Conservation (phyloP, 2,113 vertebrate species). For the Pseudolaguvia tuberculata region DNA sequence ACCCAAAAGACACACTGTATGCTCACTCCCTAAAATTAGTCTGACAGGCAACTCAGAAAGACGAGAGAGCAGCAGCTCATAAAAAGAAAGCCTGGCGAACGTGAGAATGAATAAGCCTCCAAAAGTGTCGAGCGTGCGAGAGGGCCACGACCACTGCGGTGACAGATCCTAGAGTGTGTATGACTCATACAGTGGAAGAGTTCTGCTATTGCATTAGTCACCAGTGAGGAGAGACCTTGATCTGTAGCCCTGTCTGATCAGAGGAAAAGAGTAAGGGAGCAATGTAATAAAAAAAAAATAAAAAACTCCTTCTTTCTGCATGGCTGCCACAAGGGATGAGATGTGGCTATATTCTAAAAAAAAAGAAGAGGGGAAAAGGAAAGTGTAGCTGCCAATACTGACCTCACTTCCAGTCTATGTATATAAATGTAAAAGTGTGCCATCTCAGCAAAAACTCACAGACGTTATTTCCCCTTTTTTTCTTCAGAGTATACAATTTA, state of each 20-base stretch:
- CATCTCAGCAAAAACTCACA: background rate
- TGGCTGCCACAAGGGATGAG: background rate
- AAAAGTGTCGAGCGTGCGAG: conserved; percentile 41
- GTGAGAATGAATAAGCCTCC: conserved; percentile 42
- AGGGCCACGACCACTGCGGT: conserved; percentile 15
- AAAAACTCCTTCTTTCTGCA: conserved; percentile 27
- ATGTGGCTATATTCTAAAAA: conserved; percentile 14
- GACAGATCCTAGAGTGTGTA: conserved; percentile 20
- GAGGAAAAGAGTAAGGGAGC: background rate
- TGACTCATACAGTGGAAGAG: conserved; percentile 45
- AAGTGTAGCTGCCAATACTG: conserved; percentile 13
- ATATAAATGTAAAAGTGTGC: background rate
- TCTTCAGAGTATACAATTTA: background rate
- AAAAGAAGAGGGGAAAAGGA: conserved; percentile 28
- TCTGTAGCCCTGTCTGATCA: conserved; percentile 36
- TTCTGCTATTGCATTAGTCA: conserved; percentile 46
- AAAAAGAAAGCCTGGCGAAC: conserved; percentile 44
- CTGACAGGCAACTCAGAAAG: conserved; percentile 36
- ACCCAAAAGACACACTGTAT: conserved; percentile 14
- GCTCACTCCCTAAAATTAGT: conserved; percentile 35
- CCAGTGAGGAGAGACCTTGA: conserved; percentile 37
- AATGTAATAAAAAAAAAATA: conserved; percentile 9
- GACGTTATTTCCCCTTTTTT: background rate
- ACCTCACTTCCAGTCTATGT: conserved; percentile 8
- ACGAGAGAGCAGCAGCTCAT: conserved; percentile 22